A percentile compares a stretch with the other conserved stretches of the same genome.
These are phyloP conservation scores for Laterallus jamaicensis DNA, from an alignment of 2,113 vertebrate genomes.

Conservation along the genomic window DNA sequence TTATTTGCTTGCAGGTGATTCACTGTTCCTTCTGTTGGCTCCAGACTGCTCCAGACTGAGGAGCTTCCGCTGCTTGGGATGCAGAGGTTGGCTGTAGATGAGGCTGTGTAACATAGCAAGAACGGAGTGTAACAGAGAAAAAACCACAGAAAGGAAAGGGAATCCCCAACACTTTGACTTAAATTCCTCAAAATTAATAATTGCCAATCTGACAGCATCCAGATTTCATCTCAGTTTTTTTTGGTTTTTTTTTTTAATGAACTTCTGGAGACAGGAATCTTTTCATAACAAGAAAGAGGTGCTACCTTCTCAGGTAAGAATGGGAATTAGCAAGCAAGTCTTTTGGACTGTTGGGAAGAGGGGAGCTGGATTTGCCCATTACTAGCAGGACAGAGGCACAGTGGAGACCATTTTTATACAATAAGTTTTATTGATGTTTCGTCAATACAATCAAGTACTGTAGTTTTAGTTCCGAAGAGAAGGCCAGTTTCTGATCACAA, in stretches of 20 bases:
- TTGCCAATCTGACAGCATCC: neutral
- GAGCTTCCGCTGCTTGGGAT: neutral
- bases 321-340: neutral
- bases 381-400: neutral
- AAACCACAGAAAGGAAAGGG: neutral
- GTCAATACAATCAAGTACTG: conserved; percentile 92
- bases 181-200: neutral
- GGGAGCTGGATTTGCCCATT: neutral
- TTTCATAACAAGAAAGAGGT: neutral
- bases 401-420: conserved; percentile 44
- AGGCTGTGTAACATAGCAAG: neutral
- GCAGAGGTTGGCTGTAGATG: neutral
- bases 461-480: conserved; percentile 87
- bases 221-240: too few relatives aligned
- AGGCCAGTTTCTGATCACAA: conserved; percentile 86
- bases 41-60: too few relatives aligned
- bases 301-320: neutral
- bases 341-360: neutral
- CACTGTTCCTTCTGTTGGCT: neutral
- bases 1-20: neutral
- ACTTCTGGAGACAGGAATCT: neutral
- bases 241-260: neutral
- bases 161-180: neutral
- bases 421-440: conserved; percentile 90
- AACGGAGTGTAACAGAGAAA: accelerated